These are phyloP conservation scores for Halcyon smyrnensis DNA, from an alignment of 2,797 vertebrate species.

Conservation along the genomic window DNA sequence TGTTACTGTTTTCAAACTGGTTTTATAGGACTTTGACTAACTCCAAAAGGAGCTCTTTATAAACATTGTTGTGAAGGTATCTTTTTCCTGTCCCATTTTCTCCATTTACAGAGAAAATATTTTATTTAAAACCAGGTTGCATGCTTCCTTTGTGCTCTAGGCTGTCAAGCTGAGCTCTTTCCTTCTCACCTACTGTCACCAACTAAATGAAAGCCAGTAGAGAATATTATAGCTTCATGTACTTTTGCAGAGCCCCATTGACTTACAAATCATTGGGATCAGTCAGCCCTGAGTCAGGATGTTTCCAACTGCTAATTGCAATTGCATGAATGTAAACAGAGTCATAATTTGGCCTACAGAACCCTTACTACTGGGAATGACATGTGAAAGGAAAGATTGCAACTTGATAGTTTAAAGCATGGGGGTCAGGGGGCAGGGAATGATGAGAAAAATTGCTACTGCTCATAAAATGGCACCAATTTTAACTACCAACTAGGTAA, in stretches of 20 bases:
- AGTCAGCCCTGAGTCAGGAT: neutral
- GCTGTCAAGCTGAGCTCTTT: neutral
- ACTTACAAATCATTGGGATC: neutral
- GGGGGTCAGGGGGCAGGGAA: neutral
- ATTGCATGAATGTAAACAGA: neutral
- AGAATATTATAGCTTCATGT: neutral
- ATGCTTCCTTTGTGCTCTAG: neutral
- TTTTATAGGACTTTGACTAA: neutral
- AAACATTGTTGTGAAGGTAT: neutral
- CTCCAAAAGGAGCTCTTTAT: neutral
- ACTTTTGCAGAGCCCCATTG: neutral
- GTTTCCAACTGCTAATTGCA: neutral
- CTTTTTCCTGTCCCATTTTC: neutral
- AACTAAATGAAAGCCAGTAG: neutral
- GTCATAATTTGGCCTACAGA: neutral
- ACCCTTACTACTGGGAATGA: neutral
- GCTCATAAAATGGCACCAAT: neutral
- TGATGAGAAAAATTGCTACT: slow-evolving; percentile 9
- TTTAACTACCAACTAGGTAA: slow-evolving; percentile 1
- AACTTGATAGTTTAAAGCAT: neutral
- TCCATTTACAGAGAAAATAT: neutral
- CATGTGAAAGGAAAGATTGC: neutral
- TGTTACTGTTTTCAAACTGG: neutral
- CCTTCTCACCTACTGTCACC: neutral
- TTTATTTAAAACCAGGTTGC: neutral